These are phyloP conservation scores for Ranitomeya imitator DNA, from an alignment of 2,113 vertebrate species.

Conservation along the genomic window DNA sequence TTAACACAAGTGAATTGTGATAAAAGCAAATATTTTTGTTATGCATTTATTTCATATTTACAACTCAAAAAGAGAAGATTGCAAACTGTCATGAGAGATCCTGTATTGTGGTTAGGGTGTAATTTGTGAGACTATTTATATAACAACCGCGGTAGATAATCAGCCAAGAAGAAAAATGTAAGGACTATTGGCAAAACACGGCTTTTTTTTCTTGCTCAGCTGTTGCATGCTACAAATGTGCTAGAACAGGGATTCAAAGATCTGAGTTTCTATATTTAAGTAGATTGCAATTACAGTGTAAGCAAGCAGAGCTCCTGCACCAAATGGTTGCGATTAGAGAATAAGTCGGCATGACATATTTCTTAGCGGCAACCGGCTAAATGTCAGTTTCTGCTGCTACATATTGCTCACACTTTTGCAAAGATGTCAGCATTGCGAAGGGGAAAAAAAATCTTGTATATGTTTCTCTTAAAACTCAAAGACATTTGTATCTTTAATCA, in stretches of 20 bases:
- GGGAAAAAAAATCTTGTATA: background rate
- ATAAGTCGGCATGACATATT: constrained; percentile 40
- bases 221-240: background rate
- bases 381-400: constrained; percentile 39
- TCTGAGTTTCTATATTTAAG: constrained; percentile 29
- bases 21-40: background rate
- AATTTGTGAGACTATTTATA: constrained; percentile 9
- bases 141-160: background rate
- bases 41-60: background rate
- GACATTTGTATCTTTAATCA: constrained; percentile 55
- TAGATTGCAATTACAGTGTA: constrained; percentile 27
- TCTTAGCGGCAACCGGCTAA: constrained; percentile 37
- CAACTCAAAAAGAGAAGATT: background rate
- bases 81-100: background rate
- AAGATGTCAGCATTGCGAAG: constrained; percentile 45
- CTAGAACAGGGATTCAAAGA: background rate
- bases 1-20: background rate
- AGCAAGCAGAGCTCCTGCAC: constrained; percentile 12
- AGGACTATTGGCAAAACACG: background rate
- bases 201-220: background rate
- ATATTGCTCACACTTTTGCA: constrained; percentile 52
- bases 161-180: background rate
- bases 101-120: background rate
- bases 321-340: constrained; percentile 42
- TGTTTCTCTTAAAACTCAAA: constrained; percentile 28